Evolutionary conservation across 2,888 invertebrate genomes (phyloP), one percentile per base, ranked within the genome.

Genomic region (Trichogramma evanescens): DNA sequence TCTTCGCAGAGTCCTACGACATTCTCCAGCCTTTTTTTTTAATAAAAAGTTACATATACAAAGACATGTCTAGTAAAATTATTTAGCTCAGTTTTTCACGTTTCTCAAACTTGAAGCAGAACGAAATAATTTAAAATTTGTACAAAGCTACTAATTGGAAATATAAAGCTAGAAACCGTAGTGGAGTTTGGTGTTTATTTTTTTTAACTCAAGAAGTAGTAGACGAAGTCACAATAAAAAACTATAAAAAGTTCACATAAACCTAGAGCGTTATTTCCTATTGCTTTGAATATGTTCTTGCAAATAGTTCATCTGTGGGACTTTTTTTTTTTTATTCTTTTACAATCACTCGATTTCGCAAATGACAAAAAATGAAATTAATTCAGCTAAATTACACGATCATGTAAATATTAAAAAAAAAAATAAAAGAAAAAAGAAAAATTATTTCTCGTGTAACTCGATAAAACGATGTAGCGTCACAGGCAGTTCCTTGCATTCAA

Each of bases 401-500:
- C 8, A 9, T 48, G 46, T 13, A 48, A 48, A 48, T 48, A 48
- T 13, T 10, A 6, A 13, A 48, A 9, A 48, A 48, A 48, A 48
- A 13, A 46, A 48, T 4, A 45, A 6, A 48, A 48, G 7, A 4
- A 4, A 48, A 10, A 48, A 48, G n/a, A 48, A 48, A 10, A 26
- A 59, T 67, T 69, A 73, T 68, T 70, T 67, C 54, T 67, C 66
- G 59, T 76, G 75, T 54, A 71, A 68, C 63, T 74, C 71, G 42
- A 76, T 62, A 61, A 76, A 76, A 42, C 70, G 66, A 53, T 70
- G 67, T n/a, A 77, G 68, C 42, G 74, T 74, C n/a, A 68, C 64
- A 40, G 76, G 76, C 52, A 77, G 62, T 45, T 75, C 74, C 39
- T 66, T 67, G 61, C 70, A 74, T 46, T 68, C 82, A 69, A 89